Conservation (phyloP, 2,888 invertebrate genomes). For the Celastrina argiolus region DNA sequence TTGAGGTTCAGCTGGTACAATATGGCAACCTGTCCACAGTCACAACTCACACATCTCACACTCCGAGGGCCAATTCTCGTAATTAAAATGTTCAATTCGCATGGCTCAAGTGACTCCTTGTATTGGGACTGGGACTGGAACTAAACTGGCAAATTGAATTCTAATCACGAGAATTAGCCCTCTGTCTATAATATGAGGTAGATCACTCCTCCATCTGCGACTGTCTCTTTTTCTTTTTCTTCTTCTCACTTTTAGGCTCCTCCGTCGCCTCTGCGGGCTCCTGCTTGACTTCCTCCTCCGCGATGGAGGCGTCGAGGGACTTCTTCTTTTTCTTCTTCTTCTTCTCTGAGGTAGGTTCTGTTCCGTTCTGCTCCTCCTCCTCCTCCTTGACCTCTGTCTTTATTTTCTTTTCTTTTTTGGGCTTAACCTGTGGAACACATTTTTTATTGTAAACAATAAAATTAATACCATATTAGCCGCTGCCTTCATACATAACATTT, state of each 20-base stretch:
- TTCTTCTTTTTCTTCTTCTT: constrained; percentile 75
- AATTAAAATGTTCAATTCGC: not conserved
- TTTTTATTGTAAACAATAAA: constrained; percentile 2
- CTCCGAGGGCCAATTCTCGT: not conserved
- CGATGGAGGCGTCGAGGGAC: constrained; percentile 50
- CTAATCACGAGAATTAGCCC: not conserved
- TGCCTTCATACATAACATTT: too few species aligned
- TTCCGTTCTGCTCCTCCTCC: constrained; percentile 37
- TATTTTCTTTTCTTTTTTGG: constrained; percentile 52
- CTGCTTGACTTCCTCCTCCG: constrained; percentile 38
- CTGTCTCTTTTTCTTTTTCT: constrained; percentile 64
- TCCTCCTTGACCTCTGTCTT: constrained; percentile 38
- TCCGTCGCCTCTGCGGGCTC: constrained; percentile 38
- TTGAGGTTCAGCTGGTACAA: not conserved
- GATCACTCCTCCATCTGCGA: constrained; percentile 50
- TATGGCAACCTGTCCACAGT: not conserved
- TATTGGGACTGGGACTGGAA: not conserved
- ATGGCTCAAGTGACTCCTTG: not conserved
- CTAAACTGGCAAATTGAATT: not conserved
- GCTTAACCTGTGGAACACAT: constrained; percentile 44
- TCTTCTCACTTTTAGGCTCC: constrained; percentile 54
- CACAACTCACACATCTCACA: not conserved
- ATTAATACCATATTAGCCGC: not conserved
- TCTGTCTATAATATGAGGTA: constrained; percentile 33
- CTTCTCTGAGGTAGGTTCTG: constrained; percentile 58